Percentiles rank a stretch among this genome's conserved stretches.
phyloP scores from a whole-genome alignment of 2,113 vertebrate genomes.

The Dinomys branickii region DNA sequence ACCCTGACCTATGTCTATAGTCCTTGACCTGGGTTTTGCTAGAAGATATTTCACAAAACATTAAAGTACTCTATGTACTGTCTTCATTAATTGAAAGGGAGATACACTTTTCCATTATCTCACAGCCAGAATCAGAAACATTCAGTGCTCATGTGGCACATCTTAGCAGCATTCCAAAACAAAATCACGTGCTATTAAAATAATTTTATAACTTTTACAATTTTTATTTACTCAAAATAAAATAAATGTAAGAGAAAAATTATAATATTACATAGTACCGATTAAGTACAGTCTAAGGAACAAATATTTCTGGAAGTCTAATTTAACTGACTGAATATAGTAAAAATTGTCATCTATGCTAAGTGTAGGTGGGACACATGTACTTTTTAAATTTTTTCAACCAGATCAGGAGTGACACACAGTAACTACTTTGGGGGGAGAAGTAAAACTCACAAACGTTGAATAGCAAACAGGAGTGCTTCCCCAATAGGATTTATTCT shows the following conservation, averaged over 20 bases:
- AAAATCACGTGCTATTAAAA: background rate
- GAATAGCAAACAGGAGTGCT: background rate
- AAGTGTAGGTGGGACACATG: background rate
- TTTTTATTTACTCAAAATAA: background rate
- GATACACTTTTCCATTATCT: background rate
- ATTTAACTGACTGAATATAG: background rate
- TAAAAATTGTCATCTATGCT: background rate
- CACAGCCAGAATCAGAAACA: background rate
- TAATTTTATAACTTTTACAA: background rate
- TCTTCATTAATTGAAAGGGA: background rate
- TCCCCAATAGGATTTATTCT: background rate
- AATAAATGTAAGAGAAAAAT: background rate
- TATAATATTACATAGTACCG: background rate
- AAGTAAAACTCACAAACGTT: background rate
- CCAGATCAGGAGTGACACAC: background rate
- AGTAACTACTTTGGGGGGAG: background rate
- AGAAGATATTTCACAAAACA: background rate
- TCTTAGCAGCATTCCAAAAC: background rate
- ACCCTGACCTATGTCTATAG: background rate
- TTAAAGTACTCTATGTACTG: background rate
- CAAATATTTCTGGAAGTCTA: background rate
- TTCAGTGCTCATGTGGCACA: background rate
- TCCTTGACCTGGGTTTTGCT: background rate
- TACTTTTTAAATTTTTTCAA: background rate
- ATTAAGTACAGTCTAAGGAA: background rate